Conservation (phyloP, 1,140 invertebrate genomes). For the Limonius californicus region DNA sequence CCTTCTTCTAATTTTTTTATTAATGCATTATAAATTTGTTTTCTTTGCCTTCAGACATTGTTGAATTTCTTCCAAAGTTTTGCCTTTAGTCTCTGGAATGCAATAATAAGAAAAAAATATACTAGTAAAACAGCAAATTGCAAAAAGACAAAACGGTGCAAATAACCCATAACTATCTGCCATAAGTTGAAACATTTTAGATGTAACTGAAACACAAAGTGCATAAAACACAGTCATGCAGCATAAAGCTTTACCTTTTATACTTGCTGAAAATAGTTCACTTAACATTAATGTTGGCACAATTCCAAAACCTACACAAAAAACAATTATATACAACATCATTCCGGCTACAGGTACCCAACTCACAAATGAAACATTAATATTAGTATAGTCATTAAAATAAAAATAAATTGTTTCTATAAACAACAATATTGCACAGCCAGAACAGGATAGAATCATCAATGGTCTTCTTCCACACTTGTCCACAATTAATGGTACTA, state of each 20-base stretch:
- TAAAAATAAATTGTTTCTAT: constrained; percentile 11
- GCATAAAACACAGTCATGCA: constrained; percentile 22
- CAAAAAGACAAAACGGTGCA: constrained; percentile 56
- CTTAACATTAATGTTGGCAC: constrained; percentile 25
- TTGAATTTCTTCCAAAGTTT: constrained; percentile 26
- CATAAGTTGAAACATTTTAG: constrained; percentile 40
- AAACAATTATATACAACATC: constrained; percentile 22
- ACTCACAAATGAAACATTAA: background rate
- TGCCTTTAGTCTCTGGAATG: constrained; percentile 28
- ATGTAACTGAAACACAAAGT: constrained; percentile 28
- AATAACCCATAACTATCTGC: constrained; percentile 57
- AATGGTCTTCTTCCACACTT: constrained; percentile 57
- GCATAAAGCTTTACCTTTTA: constrained; percentile 25
- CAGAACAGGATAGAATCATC: constrained; percentile 8
- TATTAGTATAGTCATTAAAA: constrained; percentile 29
- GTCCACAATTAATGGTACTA: constrained; percentile 54
- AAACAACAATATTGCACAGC: background rate
- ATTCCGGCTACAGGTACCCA: constrained; percentile 19
- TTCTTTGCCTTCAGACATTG: background rate
- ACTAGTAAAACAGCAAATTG: constrained; percentile 60
- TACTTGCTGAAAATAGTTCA: constrained; percentile 20
- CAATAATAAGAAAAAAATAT: constrained; percentile 64
- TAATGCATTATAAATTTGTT: too few species aligned
- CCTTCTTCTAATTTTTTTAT: too few species aligned
- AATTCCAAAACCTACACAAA: constrained; percentile 21